phyloP scores from a whole-genome alignment of 2,888 invertebrate genomes.

The Drosophila cyrtoloma region DNA sequence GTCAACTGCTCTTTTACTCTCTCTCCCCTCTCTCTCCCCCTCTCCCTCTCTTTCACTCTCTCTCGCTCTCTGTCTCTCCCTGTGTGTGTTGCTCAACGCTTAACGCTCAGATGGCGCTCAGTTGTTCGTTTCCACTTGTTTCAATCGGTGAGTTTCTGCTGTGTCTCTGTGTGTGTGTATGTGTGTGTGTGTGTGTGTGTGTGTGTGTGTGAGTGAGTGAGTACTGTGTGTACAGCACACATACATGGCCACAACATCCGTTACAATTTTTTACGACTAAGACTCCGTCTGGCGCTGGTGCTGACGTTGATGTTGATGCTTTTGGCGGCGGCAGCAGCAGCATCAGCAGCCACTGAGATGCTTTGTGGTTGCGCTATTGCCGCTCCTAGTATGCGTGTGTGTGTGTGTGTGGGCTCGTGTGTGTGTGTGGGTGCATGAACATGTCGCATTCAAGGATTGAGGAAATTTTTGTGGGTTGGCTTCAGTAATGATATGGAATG shows the following conservation, averaged over 20 bases:
- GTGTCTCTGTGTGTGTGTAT: neutral
- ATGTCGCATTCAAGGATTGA: conserved; percentile 80
- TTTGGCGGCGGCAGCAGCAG: conserved; percentile 54
- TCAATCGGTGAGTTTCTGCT: conserved; percentile 35
- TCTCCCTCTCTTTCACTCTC: neutral
- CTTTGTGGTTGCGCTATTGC: conserved; percentile 61
- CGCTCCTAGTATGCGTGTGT: conserved; percentile 43
- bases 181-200: neutral
- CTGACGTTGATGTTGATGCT: conserved; percentile 76
- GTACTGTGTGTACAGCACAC: conserved; percentile 36
- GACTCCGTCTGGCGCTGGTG: conserved; percentile 57
- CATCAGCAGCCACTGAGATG: conserved; percentile 53
- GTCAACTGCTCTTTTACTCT: conserved; percentile 9
- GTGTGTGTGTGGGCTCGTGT: conserved; percentile 3
- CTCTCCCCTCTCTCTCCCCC: neutral
- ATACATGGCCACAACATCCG: conserved; percentile 79
- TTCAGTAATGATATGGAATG: conserved; percentile 82
- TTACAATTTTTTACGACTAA: conserved; percentile 79
- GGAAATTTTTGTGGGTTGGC: conserved; percentile 81
- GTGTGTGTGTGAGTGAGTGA: conserved; percentile 29
- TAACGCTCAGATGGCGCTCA: conserved; percentile 31
- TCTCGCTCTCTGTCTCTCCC: conserved; percentile 16
- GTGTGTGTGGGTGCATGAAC: conserved; percentile 38
- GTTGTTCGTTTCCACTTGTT: conserved; percentile 76
- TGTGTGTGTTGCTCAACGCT: conserved; percentile 1